phyloP scores from a whole-genome alignment of 2,113 vertebrate species.

The Scortum barcoo region DNA sequence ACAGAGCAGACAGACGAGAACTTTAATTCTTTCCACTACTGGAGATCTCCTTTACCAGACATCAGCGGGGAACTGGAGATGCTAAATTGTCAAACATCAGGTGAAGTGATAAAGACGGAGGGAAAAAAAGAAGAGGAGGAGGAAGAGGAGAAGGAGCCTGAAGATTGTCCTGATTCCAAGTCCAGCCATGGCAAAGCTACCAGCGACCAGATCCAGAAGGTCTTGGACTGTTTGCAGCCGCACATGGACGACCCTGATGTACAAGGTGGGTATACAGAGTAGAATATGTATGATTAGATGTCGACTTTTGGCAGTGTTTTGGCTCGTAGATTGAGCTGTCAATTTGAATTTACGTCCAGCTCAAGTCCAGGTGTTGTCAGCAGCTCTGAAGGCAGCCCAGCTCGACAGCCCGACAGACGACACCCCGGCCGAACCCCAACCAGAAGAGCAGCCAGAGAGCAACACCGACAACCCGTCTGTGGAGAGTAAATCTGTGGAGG shows the following conservation, averaged over 20 bases:
- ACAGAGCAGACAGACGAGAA: constrained; percentile 77
- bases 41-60: constrained; percentile 91
- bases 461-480: not conserved
- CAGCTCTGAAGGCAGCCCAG: constrained; percentile 88
- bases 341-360: constrained; percentile 74
- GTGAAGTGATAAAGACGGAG: constrained; percentile 35
- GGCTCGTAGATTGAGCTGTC: not conserved
- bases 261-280: constrained; percentile 84
- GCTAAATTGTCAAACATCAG: constrained; percentile 77
- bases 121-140: constrained; percentile 53
- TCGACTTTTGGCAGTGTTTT: not conserved
- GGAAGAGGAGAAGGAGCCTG: constrained; percentile 46
- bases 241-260: constrained; percentile 90
- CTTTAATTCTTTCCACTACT: constrained; percentile 89
- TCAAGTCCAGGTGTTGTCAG: constrained; percentile 90
- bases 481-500: constrained; percentile 59
- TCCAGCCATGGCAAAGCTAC: constrained; percentile 79
- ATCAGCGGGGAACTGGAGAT: constrained; percentile 90
- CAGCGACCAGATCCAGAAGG: constrained; percentile 89
- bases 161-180: constrained; percentile 61
- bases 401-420: constrained; percentile 77
- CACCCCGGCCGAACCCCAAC: constrained; percentile 43
- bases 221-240: constrained; percentile 89
- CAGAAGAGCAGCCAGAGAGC: constrained; percentile 37
- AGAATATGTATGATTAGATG: not conserved